Evolutionary conservation across 2,113 vertebrate species (phyloP).

Genomic region (Mus musculus): GRCm39 chr5:107901001-107901500

Average conservation of each 20-base stretch:
- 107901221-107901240: conserved; percentile 15
- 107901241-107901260: neutral
- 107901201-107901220: conserved; percentile 22
- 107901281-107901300: neutral
- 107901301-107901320: neutral
- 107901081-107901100: neutral
- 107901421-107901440: neutral
- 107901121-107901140: neutral
- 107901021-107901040: neutral
- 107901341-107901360: neutral
- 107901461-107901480: neutral
- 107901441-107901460: neutral
- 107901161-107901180: neutral
- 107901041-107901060: neutral
- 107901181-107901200: conserved; percentile 43
- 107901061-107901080: neutral
- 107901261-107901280: conserved; percentile 12
- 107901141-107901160: neutral
- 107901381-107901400: neutral
- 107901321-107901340: neutral
- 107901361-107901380: neutral
- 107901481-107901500: neutral
- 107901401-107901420: neutral
- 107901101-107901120: neutral
- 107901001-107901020: neutral